Evolutionary conservation across 2,888 invertebrate genomes (phyloP), one percentile per base, ranked within the genome.

Genomic region (Cerceris ruficornis): DNA sequence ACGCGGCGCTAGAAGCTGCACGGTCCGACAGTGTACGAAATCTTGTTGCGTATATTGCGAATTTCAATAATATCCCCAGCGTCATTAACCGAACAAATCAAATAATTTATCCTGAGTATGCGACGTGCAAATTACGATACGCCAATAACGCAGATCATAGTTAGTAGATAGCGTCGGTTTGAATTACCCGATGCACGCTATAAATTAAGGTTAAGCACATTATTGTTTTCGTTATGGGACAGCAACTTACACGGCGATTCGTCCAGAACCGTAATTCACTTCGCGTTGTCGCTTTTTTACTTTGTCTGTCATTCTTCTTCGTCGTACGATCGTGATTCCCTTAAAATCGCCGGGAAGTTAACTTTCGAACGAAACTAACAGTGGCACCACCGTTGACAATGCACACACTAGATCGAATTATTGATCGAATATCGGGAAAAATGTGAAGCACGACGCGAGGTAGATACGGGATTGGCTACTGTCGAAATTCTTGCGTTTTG

Each of bases 181-280:
- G 64, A 74, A 74, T 80, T 78, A 71, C 46, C 28, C 67, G 57
- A 61, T 43, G 11, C 17, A 8, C 15, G 9, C 6, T 14, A 68
- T 17, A 6, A 1, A 52, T 28, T 9, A 13, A 80, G 80, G 80
- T 80, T 80, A 80, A 78, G 70, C n/a, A 41, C 69, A 62, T 78
- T 67, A 79, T 58, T 41, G 66, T 5, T 41, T 70, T 74, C 9
- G 7, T 46, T 46, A 42, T 1, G 28, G 42, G 66, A 65, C 58
- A 62, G 1, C 17, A 54, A 57, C 74, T 80, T 43, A 80, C 80
- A 67, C 66, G 67, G 70, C 77, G 50, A n/a, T 15, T 4, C 14
- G 69, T 57, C 28, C 46, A 8, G 17, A 6, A 42, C 7, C 54
- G 5, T 52, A 41, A 52, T n/a, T 69, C 17, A 1, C 6, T 50